Evolutionary conservation across 2,113 vertebrate genomes (phyloP).

Genomic region (Cryptomyrus ogoouensis): DNA sequence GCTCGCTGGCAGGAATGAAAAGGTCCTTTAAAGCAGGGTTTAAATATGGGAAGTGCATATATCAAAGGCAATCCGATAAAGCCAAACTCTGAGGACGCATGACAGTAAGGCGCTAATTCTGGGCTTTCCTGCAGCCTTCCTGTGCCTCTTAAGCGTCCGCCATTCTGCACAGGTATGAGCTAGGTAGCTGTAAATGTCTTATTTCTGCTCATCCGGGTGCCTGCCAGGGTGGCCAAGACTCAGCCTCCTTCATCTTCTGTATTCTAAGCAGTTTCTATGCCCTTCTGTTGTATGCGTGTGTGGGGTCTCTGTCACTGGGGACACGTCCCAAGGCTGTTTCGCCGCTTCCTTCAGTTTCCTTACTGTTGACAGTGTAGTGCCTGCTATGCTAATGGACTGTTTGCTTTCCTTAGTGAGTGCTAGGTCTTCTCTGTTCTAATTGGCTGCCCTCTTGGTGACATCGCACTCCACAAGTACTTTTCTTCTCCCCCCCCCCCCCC

Average conservation of each 20-base stretch:
- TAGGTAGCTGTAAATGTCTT: neutral
- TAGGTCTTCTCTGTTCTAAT: neutral
- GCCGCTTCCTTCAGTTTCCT: neutral
- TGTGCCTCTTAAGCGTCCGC: neutral
- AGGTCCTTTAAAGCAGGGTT: neutral
- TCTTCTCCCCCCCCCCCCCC: no score
- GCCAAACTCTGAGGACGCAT: neutral
- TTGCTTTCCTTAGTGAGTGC: neutral
- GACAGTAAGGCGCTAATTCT: neutral
- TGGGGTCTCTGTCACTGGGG: neutral
- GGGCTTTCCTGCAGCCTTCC: neutral
- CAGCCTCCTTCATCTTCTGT: slow-evolving; percentile 17
- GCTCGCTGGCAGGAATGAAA: neutral
- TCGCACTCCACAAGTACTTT: neutral
- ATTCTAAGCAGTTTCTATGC: slow-evolving; percentile 20
- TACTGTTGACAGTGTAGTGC: neutral
- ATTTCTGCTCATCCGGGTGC: neutral
- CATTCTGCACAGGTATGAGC: neutral
- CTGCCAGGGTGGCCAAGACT: neutral
- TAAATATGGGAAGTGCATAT: neutral
- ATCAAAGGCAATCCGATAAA: neutral
- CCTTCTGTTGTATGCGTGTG: slow-evolving; percentile 7
- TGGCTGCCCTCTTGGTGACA: neutral
- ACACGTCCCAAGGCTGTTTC: neutral
- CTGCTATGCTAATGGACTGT: neutral